phyloP scores from a whole-genome alignment of 2,888 invertebrate species.

The Synanthedon andrenaeformis region DNA sequence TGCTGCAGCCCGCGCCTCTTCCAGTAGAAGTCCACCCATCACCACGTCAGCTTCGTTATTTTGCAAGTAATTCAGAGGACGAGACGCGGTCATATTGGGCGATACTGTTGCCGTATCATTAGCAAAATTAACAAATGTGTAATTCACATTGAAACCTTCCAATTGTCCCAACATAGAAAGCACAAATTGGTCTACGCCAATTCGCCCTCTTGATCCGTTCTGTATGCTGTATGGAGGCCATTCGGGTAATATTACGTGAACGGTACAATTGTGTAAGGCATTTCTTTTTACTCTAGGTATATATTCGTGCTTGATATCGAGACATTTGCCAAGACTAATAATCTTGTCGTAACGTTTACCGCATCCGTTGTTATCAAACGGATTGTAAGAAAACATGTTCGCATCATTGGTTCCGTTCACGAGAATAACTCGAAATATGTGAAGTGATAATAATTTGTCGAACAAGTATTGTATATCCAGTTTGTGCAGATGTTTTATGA shows the following conservation, averaged over 20 bases:
- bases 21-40: conserved; percentile 17
- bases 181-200: conserved; percentile 18
- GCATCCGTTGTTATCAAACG: conserved; percentile 37
- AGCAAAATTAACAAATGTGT: conserved; percentile 14
- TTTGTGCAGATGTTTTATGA: conserved; percentile 15
- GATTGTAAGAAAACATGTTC: conserved; percentile 37
- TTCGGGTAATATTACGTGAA: conserved; percentile 24
- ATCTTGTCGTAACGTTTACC: conserved; percentile 32
- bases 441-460: conserved; percentile 20
- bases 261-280: conserved; percentile 30
- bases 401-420: conserved; percentile 20
- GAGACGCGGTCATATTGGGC: conserved; percentile 16
- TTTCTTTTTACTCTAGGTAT: conserved; percentile 25
- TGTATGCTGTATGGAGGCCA: conserved; percentile 27
- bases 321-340: conserved; percentile 28
- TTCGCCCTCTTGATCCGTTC: neutral
- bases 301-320: conserved; percentile 11
- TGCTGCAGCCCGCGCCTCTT: conserved; percentile 13
- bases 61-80: conserved; percentile 17
- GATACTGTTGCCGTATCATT: conserved; percentile 14
- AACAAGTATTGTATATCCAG: conserved; percentile 22
- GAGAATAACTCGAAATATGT: conserved; percentile 24
- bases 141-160: conserved; percentile 27
- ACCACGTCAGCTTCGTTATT: conserved; percentile 14
- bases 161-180: conserved; percentile 25